phyloP scores from a whole-genome alignment of 2,113 vertebrate species.

The Arizona elegans region DNA sequence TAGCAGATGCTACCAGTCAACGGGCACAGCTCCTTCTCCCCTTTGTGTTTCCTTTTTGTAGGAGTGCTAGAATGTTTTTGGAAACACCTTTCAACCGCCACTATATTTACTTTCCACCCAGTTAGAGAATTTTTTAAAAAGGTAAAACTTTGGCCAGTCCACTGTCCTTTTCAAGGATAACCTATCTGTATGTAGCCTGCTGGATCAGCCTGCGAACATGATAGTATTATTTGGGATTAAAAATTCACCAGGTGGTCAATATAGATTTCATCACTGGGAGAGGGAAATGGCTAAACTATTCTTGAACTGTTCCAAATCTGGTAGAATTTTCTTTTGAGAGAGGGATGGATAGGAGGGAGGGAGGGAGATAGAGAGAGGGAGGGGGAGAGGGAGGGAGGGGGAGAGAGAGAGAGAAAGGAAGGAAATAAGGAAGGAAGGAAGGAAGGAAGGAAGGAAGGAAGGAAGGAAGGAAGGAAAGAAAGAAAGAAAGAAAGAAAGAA shows the following conservation, averaged over 20 bases:
- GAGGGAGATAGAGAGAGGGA: rapidly evolving
- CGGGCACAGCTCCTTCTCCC: too few relatives aligned
- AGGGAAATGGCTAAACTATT: not conserved
- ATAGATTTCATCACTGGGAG: not conserved
- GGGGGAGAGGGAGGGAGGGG: rapidly evolving
- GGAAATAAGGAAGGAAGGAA: too few relatives aligned
- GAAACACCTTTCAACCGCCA: not conserved
- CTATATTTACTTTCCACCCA: not conserved
- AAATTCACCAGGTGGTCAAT: not conserved
- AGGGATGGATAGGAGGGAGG: too few relatives aligned
- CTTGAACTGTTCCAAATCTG: too few relatives aligned
- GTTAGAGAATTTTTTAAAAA: not conserved
- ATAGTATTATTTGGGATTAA: not conserved
- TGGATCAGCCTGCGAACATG: not conserved
- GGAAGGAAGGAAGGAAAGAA: too few relatives aligned
- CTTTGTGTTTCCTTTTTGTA: not conserved
- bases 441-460: too few relatives aligned
- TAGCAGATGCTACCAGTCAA: too few relatives aligned
- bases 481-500: too few relatives aligned
- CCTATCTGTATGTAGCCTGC: not conserved
- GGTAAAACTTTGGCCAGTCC: not conserved
- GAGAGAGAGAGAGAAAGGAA: too few relatives aligned
- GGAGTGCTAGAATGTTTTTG: not conserved
- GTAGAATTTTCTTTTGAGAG: too few relatives aligned
- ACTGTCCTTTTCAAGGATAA: not conserved